Conservation (phyloP, 2,888 invertebrate species). For the Thumatha senex region DNA sequence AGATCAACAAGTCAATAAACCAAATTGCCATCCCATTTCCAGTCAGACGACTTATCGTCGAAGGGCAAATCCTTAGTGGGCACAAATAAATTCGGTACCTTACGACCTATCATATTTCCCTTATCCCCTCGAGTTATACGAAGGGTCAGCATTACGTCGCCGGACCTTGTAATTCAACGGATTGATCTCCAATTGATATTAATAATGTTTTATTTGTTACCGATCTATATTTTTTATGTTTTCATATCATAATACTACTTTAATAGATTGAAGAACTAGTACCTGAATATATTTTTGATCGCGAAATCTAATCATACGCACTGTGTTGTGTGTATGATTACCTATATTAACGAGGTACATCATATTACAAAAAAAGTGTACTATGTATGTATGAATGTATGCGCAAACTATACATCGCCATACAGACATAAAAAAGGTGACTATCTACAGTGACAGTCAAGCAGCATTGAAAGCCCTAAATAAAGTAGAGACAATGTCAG, state of each 20-base stretch:
- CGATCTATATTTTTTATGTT: constrained; percentile 16
- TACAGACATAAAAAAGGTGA: too few relatives aligned
- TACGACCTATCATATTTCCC: constrained; percentile 72
- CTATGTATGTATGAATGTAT: too few relatives aligned
- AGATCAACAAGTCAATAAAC: constrained; percentile 64
- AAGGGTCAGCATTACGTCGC: constrained; percentile 70
- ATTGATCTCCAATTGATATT: constrained; percentile 54
- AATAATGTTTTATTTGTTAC: constrained; percentile 55
- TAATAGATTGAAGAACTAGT: not conserved
- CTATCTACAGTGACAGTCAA: too few relatives aligned
- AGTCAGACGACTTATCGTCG: constrained; percentile 74
- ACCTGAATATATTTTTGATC: too few relatives aligned
- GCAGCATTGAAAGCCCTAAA: too few relatives aligned
- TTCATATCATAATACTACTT: not conserved
- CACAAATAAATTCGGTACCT: constrained; percentile 76
- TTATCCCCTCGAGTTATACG: constrained; percentile 72
- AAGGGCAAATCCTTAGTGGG: constrained; percentile 71
- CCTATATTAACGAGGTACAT: too few relatives aligned
- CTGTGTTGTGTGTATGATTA: too few relatives aligned
- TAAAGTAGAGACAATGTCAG: too few relatives aligned
- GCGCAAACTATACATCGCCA: too few relatives aligned
- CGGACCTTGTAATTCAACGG: constrained; percentile 51
- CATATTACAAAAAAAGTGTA: too few relatives aligned
- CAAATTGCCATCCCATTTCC: constrained; percentile 77
- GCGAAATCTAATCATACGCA: too few relatives aligned